Conservation (phyloP, 2,888 invertebrate genomes). For the Melinopterus prodromus region DNA sequence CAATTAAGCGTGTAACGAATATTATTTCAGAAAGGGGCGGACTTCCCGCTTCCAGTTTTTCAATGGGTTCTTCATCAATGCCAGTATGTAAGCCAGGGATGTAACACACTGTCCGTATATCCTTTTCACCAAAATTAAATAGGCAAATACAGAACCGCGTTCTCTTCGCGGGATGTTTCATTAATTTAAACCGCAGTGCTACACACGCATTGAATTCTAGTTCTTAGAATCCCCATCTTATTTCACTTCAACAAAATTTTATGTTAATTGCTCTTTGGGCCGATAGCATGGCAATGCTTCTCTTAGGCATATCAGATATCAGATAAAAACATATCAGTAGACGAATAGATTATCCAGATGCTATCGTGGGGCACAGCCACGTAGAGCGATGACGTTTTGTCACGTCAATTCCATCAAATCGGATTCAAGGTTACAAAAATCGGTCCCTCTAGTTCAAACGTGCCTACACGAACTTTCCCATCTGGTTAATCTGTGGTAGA, state of each 20-base stretch:
- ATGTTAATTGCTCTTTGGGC: not conserved
- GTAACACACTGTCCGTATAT: conserved; percentile 5
- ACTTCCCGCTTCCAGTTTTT: conserved; percentile 12
- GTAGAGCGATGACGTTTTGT: no score
- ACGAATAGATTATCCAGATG: no score
- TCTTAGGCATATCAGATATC: no score
- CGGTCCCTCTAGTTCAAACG: no score
- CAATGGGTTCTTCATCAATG: conserved; percentile 10
- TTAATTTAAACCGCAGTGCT: conserved; percentile 4
- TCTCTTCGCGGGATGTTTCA: not conserved
- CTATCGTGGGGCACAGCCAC: no score
- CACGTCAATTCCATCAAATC: no score
- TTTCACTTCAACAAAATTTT: not conserved
- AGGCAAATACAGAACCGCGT: conserved; percentile 13
- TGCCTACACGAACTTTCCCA: no score
- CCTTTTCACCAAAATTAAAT: conserved; percentile 21
- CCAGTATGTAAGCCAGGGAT: conserved; percentile 16
- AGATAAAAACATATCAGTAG: no score
- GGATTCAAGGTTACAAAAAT: no score
- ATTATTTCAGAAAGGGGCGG: conserved; percentile 13
- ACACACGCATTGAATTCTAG: not conserved
- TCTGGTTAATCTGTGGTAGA: no score
- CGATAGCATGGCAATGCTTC: no score
- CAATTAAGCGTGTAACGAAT: conserved; percentile 25
- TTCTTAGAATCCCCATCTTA: not conserved